A percentile compares a stretch with the other conserved stretches of the same genome.
Conservation (phyloP, 2,888 invertebrate genomes). For the Cephus pulcher region DNA sequence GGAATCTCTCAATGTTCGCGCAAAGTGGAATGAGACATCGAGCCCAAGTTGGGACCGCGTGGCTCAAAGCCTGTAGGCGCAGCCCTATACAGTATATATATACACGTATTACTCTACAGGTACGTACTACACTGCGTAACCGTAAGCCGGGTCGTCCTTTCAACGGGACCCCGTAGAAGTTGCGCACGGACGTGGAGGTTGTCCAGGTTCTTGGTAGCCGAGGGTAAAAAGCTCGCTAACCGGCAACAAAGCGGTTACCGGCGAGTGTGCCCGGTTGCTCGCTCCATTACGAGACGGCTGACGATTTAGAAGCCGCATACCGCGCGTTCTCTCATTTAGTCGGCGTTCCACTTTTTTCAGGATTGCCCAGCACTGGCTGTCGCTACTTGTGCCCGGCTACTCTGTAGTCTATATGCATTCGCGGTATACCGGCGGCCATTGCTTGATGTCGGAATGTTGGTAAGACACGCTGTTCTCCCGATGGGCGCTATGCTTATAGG, state of each 20-base stretch:
- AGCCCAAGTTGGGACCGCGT: background rate
- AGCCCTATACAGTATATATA: background rate
- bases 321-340: constrained; percentile 4
- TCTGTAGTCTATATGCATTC: background rate
- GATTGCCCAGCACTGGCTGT: background rate
- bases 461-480: background rate
- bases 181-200: background rate
- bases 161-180: background rate
- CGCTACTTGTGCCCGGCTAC: background rate
- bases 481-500: background rate
- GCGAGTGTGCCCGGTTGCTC: background rate
- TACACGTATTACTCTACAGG: no score
- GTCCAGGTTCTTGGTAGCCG: background rate
- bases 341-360: background rate
- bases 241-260: background rate
- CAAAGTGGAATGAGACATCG: background rate
- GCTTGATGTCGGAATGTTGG: background rate
- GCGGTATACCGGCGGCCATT: background rate
- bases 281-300: constrained; percentile 1
- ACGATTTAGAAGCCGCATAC: constrained; percentile 5
- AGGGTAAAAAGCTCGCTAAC: background rate
- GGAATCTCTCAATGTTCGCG: background rate
- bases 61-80: background rate
- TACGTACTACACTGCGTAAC: background rate
- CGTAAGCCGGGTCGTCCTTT: background rate